phyloP scores from a whole-genome alignment of 2,113 vertebrate genomes.

The Nematolebias whitei region DNA sequence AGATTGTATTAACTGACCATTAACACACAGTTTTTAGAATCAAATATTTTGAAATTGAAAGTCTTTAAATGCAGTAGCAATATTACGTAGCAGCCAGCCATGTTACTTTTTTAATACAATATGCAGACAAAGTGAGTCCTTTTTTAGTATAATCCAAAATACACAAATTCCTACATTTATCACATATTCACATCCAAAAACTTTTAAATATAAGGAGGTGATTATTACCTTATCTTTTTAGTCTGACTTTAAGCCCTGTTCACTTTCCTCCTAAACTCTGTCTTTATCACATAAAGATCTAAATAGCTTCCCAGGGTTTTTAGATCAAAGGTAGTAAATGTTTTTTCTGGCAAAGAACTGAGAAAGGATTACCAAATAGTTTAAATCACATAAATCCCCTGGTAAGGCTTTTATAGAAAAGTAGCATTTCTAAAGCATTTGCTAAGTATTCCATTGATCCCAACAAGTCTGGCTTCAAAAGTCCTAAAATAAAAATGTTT shows the following conservation, averaged over 20 bases:
- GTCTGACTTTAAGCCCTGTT: not conserved
- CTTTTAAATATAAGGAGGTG: not conserved
- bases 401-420: not conserved
- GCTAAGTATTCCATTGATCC: not conserved
- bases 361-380: not conserved
- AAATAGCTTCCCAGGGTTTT: slow-evolving; percentile 7
- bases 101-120: too few species aligned
- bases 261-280: not conserved
- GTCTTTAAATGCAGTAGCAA: too few species aligned
- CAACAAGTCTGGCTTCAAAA: too few species aligned
- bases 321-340: not conserved
- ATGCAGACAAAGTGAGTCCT: too few species aligned
- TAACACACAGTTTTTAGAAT: too few species aligned
- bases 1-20: too few species aligned
- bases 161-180: not conserved
- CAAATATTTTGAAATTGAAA: too few species aligned
- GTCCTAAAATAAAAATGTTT: too few species aligned
- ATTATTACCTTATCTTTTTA: too few species aligned
- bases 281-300: slow-evolving; percentile 5
- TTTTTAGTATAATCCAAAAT: not conserved
- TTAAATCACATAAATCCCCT: not conserved
- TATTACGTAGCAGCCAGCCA: too few species aligned
- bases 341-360: too few species aligned
- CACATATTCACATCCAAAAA: not conserved
- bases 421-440: not conserved